Conservation (phyloP, 2,888 invertebrate genomes). For the Agrenia bidenticulata region DNA sequence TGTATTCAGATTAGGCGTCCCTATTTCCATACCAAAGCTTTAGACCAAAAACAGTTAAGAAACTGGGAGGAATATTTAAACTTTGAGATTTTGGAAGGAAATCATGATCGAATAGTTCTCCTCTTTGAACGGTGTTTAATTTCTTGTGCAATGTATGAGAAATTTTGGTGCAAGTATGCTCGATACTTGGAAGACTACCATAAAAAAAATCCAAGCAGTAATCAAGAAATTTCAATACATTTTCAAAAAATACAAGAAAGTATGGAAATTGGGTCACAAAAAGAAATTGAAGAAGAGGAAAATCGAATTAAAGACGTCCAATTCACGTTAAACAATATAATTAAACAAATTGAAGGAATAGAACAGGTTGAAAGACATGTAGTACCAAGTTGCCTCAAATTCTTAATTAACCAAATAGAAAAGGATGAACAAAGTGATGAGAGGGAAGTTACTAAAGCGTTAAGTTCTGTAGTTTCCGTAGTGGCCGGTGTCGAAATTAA, state of each 20-base stretch:
- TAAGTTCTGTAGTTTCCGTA: not conserved
- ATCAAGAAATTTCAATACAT: constrained; percentile 34
- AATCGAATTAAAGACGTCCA: constrained; percentile 36
- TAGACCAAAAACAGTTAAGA: constrained; percentile 61
- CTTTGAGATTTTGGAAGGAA: constrained; percentile 57
- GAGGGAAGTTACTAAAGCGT: not conserved
- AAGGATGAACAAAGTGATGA: not conserved
- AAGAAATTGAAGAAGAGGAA: constrained; percentile 48
- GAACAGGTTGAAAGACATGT: constrained; percentile 30
- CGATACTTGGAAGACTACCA: constrained; percentile 53
- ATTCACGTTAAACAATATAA: constrained; percentile 29
- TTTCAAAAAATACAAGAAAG: constrained; percentile 46
- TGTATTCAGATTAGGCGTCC: constrained; percentile 60
- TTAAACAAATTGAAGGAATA: constrained; percentile 29
- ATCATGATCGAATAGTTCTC: constrained; percentile 57
- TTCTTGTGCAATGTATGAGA: constrained; percentile 63
- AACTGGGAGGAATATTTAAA: constrained; percentile 63
- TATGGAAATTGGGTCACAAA: constrained; percentile 43
- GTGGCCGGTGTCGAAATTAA: not conserved
- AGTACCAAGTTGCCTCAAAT: not conserved
- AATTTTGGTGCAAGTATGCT: constrained; percentile 59
- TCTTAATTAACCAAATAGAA: not conserved
- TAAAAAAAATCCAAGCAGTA: constrained; percentile 30
- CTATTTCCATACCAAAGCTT: constrained; percentile 64
- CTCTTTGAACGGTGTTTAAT: constrained; percentile 63